Percentiles rank a stretch among this genome's conserved stretches.
Conservation (phyloP, 2,888 invertebrate species). For the Pelosia muscerda region DNA sequence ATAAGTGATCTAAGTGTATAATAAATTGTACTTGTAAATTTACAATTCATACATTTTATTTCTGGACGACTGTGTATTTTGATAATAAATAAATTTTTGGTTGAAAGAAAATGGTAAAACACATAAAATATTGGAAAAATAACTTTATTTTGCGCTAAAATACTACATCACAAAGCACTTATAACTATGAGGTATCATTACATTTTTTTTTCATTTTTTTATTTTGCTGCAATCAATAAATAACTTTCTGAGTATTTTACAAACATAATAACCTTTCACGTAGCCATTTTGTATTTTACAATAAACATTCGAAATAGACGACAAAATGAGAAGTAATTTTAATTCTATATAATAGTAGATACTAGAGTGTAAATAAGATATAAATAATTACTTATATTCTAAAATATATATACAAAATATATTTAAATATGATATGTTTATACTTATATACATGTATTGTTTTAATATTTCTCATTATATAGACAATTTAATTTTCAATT, state of each 20-base stretch:
- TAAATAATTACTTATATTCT: not conserved
- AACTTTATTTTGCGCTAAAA: constrained; percentile 50
- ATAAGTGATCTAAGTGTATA: too few species aligned
- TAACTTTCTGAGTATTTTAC: constrained; percentile 63
- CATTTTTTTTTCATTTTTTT: constrained; percentile 59
- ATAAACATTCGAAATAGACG: not conserved
- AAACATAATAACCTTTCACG: constrained; percentile 46
- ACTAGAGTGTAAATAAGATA: not conserved
- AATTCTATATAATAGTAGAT: constrained; percentile 5
- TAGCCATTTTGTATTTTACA: constrained; percentile 32
- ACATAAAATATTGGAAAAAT: constrained; percentile 19
- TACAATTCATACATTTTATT: too few species aligned
- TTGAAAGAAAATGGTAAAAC: not conserved
- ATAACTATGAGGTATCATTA: constrained; percentile 49
- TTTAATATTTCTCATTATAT: too few species aligned
- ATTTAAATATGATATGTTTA: not conserved
- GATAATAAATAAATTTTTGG: not conserved
- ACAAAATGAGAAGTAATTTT: constrained; percentile 30
- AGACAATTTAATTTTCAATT: not conserved
- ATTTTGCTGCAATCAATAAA: constrained; percentile 59
- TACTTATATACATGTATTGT: not conserved
- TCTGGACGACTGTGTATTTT: not conserved
- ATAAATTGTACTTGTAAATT: too few species aligned
- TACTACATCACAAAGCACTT: constrained; percentile 52
- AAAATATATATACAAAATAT: not conserved